Conservation (phyloP, 2,888 invertebrate genomes). For the Druceiella hillmani region DNA sequence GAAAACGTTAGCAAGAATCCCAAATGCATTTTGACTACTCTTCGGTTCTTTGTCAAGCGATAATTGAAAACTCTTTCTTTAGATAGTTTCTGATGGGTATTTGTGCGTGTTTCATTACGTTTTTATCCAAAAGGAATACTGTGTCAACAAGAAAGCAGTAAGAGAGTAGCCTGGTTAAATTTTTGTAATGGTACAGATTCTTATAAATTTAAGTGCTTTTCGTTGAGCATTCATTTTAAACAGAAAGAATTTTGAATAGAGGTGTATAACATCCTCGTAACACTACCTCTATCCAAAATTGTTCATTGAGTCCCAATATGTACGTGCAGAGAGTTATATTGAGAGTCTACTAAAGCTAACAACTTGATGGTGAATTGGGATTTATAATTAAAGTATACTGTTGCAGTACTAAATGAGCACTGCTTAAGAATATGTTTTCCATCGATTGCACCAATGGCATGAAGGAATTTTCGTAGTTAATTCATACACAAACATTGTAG, state of each 20-base stretch:
- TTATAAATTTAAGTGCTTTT: conserved; percentile 20
- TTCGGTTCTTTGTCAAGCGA: conserved; percentile 14
- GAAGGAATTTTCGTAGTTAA: conserved; percentile 27
- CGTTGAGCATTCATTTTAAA: conserved; percentile 23
- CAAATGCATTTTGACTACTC: conserved; percentile 16
- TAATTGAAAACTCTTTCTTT: conserved; percentile 24
- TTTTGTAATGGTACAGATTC: conserved; percentile 17
- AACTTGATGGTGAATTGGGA: conserved; percentile 28
- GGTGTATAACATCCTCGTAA: conserved; percentile 18
- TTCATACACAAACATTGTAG: no score
- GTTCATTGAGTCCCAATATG: conserved; percentile 30
- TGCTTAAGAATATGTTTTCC: conserved; percentile 29
- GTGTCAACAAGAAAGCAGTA: conserved; percentile 18
- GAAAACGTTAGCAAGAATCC: conserved; percentile 1
- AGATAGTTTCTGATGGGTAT: conserved; percentile 9
- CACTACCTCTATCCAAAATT: conserved; percentile 29
- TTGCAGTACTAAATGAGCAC: conserved; percentile 25
- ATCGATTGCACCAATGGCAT: conserved; percentile 26
- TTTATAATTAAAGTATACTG: conserved; percentile 29
- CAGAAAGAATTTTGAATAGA: conserved; percentile 11
- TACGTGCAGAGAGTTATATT: conserved; percentile 28
- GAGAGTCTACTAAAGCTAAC: conserved; percentile 29
- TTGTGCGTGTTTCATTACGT: conserved; percentile 7
- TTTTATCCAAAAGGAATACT: conserved; percentile 5
- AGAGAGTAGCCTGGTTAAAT: conserved; percentile 17